Evolutionary conservation across 2,888 invertebrate genomes (phyloP).

Genomic region (Desoria tigrina): DNA sequence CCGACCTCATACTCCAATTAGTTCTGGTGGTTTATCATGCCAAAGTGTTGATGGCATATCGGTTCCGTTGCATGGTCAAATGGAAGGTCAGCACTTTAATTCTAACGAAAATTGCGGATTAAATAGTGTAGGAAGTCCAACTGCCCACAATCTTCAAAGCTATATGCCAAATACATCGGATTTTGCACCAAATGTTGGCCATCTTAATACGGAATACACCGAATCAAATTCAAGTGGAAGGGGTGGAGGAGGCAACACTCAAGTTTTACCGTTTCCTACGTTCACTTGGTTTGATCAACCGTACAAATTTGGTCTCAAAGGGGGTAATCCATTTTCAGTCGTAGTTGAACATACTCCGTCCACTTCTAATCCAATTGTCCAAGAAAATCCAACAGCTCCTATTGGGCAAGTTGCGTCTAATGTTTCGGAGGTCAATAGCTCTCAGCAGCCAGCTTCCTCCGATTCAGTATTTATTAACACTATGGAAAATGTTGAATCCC

Average conservation of each 20-base stretch:
- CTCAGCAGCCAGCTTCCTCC: conserved; percentile 13
- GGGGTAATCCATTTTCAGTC: conserved; percentile 52
- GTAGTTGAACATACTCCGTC: conserved; percentile 47
- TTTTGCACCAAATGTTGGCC: neutral
- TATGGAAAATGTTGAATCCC: conserved; percentile 23
- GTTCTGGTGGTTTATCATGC: conserved; percentile 14
- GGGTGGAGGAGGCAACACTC: conserved; percentile 44
- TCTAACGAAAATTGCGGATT: conserved; percentile 23
- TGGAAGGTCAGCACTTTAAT: conserved; percentile 14
- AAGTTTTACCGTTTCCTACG: conserved; percentile 47
- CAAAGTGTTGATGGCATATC: conserved; percentile 13
- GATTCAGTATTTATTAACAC: conserved; percentile 14
- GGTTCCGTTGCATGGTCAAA: conserved; percentile 51
- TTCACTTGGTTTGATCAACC: conserved; percentile 50
- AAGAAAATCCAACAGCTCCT: conserved; percentile 1
- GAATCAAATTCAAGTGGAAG: conserved; percentile 33
- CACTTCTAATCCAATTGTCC: conserved; percentile 19
- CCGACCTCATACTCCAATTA: conserved; percentile 50
- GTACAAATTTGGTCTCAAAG: conserved; percentile 46
- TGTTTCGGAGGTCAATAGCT: neutral
- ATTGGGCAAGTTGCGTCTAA: neutral
- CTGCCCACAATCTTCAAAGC: conserved; percentile 10
- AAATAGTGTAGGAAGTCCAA: conserved; percentile 35
- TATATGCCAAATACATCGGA: conserved; percentile 12
- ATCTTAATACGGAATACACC: neutral